Evolutionary conservation across 2,797 vertebrate species (phyloP).

Genomic region (Intellagama lesueurii): DNA sequence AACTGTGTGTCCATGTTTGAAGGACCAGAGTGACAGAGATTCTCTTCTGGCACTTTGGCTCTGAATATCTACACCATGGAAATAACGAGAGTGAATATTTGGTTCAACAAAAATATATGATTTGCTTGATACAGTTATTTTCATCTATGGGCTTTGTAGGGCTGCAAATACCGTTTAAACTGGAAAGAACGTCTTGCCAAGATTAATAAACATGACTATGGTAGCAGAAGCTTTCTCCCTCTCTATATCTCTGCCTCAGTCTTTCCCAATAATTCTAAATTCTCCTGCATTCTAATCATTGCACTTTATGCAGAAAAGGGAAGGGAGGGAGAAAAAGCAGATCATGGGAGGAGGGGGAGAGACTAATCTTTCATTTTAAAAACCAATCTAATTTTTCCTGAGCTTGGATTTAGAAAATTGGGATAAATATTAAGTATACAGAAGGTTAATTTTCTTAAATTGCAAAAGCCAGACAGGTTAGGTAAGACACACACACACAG

Average conservation of each 20-base stretch:
- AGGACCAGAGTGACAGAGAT: background rate
- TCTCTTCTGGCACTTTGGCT: background rate
- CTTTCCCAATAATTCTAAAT: constrained; percentile 56
- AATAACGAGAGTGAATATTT: background rate
- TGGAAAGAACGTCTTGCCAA: constrained; percentile 46
- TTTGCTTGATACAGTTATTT: background rate
- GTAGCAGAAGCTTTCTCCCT: background rate
- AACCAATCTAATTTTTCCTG: constrained; percentile 45
- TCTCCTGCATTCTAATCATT: constrained; percentile 40
- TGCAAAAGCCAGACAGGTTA: constrained; percentile 25
- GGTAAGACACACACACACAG: no score
- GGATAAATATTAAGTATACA: constrained; percentile 47
- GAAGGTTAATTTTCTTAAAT: constrained; percentile 44
- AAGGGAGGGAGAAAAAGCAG: background rate
- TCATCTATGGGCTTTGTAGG: background rate
- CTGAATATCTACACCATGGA: background rate
- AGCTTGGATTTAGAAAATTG: constrained; percentile 42
- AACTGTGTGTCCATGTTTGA: background rate
- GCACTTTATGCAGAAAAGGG: constrained; percentile 24
- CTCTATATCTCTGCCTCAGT: background rate
- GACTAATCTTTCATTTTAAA: constrained; percentile 37
- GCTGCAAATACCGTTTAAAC: background rate
- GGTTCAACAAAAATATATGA: background rate
- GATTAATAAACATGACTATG: constrained; percentile 41
- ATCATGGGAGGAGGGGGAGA: constrained; percentile 35